phyloP scores from a whole-genome alignment of 2,888 invertebrate genomes.

The Lochmaea capreae region DNA sequence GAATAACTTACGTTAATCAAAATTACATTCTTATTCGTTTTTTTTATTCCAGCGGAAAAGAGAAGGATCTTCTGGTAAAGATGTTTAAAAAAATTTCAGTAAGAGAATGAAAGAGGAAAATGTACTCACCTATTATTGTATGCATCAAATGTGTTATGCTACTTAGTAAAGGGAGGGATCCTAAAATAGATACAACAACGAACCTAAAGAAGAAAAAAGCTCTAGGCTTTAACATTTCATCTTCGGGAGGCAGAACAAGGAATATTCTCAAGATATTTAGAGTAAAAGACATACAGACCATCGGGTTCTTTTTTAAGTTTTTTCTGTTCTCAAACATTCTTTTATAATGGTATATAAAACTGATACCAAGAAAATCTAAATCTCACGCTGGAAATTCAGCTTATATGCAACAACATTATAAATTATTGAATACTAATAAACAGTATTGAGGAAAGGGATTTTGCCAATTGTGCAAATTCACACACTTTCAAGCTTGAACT shows the following conservation, averaged over 20 bases:
- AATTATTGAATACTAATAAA: conserved; percentile 1
- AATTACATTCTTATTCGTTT: too few species aligned
- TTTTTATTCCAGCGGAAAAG: too few species aligned
- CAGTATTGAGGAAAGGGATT: neutral
- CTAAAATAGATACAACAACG: neutral
- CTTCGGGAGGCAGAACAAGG: neutral
- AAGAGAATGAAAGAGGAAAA: neutral
- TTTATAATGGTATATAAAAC: neutral
- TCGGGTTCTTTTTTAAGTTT: neutral
- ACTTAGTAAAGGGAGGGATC: neutral
- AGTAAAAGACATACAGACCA: neutral
- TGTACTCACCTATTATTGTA: neutral
- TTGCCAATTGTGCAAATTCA: neutral
- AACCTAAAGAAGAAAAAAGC: neutral
- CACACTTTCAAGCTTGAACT: neutral
- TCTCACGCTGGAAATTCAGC: neutral
- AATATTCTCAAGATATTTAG: neutral
- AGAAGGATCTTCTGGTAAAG: too few species aligned
- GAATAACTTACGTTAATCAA: too few species aligned
- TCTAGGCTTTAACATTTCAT: neutral
- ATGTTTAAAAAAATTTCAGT: too few species aligned
- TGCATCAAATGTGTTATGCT: neutral
- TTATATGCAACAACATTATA: neutral
- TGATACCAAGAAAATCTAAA: neutral
- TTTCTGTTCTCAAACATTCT: neutral